Evolutionary conservation across 2,888 invertebrate genomes (phyloP), one percentile per base, ranked within the genome.

Genomic region (Diaperis boleti): DNA sequence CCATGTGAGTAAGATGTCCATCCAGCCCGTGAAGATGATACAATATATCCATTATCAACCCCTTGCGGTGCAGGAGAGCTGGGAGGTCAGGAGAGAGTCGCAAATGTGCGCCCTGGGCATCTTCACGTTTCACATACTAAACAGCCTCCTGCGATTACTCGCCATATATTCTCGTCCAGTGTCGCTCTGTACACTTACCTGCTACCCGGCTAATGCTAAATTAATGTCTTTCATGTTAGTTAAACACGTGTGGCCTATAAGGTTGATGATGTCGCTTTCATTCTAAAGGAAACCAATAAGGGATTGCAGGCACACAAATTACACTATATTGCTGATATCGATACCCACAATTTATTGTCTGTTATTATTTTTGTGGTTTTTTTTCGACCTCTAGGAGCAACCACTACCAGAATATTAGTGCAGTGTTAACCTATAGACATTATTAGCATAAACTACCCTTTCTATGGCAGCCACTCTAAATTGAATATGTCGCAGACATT

Each of bases 41-140:
- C 79, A 78, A 79, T 78, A 76, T 78, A 78, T 78, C 78, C 78
- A 79, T 79, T 79, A 79, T 78, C 78, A 78, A 74, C 69, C 75
- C 77, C 78, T 73, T 67, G 69, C 64, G 70, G 70, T 67, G 67
- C 31, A 13, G 55, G 62, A 39, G 39, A 37, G 67, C 45, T 57
- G 69, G 61, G 68, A 60, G 62, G 67, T 66, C 69, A 67, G 68
- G 71, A 57, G 66, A 67, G 74, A 69, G 68, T 73, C 73, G 78
- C 77, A 78, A 78, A 79, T 78, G 79, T 72, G 77, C 77, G 76
- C 78, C 75, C 74, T 69, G 78, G 78, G 79, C 79, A 74, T 78
- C 79, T 78, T 78, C 78, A 76, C 78, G 78, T 78, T 79, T 79
- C 79, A 79, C 79, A 79, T 79, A 79, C 79, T 79, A 79, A 79